Percentiles rank a stretch among this genome's conserved stretches.
These are phyloP conservation scores for Notiomystis cincta DNA, from an alignment of 2,113 vertebrate genomes.

Conservation along the genomic window DNA sequence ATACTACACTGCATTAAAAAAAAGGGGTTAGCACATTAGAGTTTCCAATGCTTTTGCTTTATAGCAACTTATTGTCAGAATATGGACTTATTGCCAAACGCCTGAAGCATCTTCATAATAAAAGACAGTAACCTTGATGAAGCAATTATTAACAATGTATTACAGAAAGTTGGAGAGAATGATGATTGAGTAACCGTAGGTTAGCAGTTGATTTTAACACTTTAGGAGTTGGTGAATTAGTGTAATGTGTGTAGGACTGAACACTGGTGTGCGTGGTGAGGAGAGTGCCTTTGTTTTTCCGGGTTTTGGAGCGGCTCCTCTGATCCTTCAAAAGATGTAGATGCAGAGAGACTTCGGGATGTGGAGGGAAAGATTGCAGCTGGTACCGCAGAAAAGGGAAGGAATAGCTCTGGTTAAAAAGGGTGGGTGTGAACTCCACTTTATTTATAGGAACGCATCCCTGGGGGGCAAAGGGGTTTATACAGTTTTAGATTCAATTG, in stretches of 20 bases:
- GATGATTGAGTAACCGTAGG: conserved; percentile 74
- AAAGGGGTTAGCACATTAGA: conserved; percentile 57
- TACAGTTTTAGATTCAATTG: conserved; percentile 64
- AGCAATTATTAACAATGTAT: conserved; percentile 80
- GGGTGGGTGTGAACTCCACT: conserved; percentile 70
- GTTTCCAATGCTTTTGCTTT: conserved; percentile 68
- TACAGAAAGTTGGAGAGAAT: conserved; percentile 76
- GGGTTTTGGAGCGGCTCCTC: conserved; percentile 57
- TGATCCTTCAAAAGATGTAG: conserved; percentile 47
- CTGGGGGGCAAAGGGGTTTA: conserved; percentile 48
- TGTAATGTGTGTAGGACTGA: conserved; percentile 36
- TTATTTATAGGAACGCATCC: conserved; percentile 71
- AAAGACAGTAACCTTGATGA: conserved; percentile 81
- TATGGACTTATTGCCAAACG: conserved; percentile 76
- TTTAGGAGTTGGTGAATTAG: conserved; percentile 68
- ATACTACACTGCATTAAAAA: conserved; percentile 59
- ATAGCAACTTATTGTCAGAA: conserved; percentile 76
- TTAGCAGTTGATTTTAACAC: conserved; percentile 77
- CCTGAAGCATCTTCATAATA: conserved; percentile 78
- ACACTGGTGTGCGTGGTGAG: background rate
- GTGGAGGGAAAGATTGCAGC: conserved; percentile 46
- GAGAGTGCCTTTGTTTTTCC: conserved; percentile 68
- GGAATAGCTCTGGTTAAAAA: conserved; percentile 62
- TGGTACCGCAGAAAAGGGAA: conserved; percentile 55
- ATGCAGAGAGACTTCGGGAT: background rate